Evolutionary conservation across 2,888 invertebrate species (phyloP), one percentile per base, ranked within the genome.

Genomic region (Pyrgus malvae): DNA sequence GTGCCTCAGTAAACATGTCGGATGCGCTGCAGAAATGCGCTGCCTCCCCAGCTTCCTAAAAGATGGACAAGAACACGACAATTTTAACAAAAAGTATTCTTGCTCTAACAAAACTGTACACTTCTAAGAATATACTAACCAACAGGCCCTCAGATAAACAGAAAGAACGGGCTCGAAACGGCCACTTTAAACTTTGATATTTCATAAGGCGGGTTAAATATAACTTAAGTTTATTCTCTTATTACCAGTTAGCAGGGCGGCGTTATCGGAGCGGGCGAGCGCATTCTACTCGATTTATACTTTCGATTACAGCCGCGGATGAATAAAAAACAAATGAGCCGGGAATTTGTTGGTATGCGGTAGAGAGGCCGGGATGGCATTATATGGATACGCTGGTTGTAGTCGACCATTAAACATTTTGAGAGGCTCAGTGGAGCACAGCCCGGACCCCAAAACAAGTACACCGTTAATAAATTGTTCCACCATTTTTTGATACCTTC

Each of bases 301-400:
- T 88, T 90, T 90, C 89, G 89, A 90, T 90, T 90, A 89, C 81
- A 73, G 76, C 67, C 74, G 74, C 71, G 82, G 80, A 81, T 84
- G 87, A 88, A 87, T 89, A 89, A 89, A 89, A 89, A 88, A 86
- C 88, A 88, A 90, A 89, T 89, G 88, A 89, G 84, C 81, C 77
- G 78, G 70, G 80, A 84, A 88, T 88, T 88, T 87, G 88, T 88
- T 84, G 82, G 80, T 81, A 72, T 60, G 60, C 62, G 44, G 59
- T 49, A 29, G 57, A 49, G 48, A 58, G 48, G 16, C 35, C 17
- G 27, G 37, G 61, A 16, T 37, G 17, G 45, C 11, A 14, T 60
- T 11, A 11, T 45, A 31, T 59, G 63, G 68, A 44, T 64, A 48
- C 37, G 17, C 42, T 19, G 40, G 45, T 46, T 42, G 12, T 8